Evolutionary conservation across 2,888 invertebrate genomes (phyloP), one percentile per base, ranked within the genome.

Genomic region (Hydroisotoma schaefferi): DNA sequence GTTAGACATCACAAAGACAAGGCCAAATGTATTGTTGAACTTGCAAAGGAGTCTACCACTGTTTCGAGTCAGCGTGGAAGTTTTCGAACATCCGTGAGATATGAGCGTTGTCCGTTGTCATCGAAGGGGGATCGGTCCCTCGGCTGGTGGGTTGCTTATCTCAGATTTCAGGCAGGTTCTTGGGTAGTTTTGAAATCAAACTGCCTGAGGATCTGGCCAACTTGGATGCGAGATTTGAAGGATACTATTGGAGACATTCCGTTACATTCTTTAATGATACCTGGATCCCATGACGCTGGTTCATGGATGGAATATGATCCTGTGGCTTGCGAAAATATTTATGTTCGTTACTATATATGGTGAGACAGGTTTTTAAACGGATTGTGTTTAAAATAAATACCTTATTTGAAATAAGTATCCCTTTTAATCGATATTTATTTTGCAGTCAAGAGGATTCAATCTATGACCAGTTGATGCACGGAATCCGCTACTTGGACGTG

Each of bases 401-500:
- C 27, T 27, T 43, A 15, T 2, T 44, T 18, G n/a, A 27, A 5
- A 29, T 37, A 53, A 29, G 20, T 22, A 43, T 40, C 26, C 18
- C 6, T 18, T 8, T n/a, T 25, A n/a, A n/a, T 23, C 47, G 47
- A 23, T 23, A 23, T 23, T 20, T 37, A n/a, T 28, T 46, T 40
- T 74, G 81, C 49, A 84, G 84, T 38, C 91, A 91, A 76, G 89
- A 90, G 75, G 83, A 87, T 60, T 85, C 85, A 74, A 81, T 91
- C 55, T 90, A 89, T 87, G 84, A 85, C 0, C 91, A 92, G 74
- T 80, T 92, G 22, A 85, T 89, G 0, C 86, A 87, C 75, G 91
- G 91, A 55, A 85, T 90, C 73, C 81, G 91, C 74, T 90, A 89
- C 77, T 79, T 91, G 51, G 90, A 91, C 76, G 81, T 91, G 53